Evolutionary conservation across 2,113 vertebrate genomes (phyloP).

Genomic region (Archilochus colubris): DNA sequence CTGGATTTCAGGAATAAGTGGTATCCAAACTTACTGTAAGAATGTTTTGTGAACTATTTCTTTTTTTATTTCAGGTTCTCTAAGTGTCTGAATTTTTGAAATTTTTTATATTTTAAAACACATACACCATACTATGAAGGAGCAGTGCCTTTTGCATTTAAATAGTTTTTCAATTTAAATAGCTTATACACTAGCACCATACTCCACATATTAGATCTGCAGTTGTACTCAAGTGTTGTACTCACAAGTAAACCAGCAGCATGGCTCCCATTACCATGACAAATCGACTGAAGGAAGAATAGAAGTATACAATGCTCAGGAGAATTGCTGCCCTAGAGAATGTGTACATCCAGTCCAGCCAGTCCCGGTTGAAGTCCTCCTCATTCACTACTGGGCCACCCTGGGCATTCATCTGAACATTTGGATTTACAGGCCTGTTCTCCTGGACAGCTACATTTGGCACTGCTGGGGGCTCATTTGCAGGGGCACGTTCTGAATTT

Average conservation of each 20-base stretch:
- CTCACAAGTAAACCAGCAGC: conserved; percentile 96
- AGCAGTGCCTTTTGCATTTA: background rate
- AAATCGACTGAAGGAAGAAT: conserved; percentile 95
- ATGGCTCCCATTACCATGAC: conserved; percentile 94
- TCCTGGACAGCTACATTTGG: conserved; percentile 82
- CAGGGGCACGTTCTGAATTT: conserved; percentile 71
- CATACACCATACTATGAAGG: background rate
- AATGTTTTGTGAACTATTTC: background rate
- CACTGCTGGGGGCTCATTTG: conserved; percentile 82
- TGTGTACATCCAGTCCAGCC: conserved; percentile 96
- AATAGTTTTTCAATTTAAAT: background rate
- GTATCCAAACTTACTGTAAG: background rate
- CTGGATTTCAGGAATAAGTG: background rate
- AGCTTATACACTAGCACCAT: background rate
- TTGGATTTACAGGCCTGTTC: conserved; percentile 85
- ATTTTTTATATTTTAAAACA: background rate
- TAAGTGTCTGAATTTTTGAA: background rate
- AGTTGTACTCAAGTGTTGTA: conserved; percentile 34
- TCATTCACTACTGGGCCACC: conserved; percentile 89
- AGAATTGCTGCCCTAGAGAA: conserved; percentile 91
- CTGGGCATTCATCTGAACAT: conserved; percentile 89
- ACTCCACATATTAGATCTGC: background rate
- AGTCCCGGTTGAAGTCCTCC: conserved; percentile 94
- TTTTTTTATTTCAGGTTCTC: background rate
- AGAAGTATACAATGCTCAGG: conserved; percentile 96